Conservation (phyloP, 2,888 invertebrate species). For the Mythimna impura region DNA sequence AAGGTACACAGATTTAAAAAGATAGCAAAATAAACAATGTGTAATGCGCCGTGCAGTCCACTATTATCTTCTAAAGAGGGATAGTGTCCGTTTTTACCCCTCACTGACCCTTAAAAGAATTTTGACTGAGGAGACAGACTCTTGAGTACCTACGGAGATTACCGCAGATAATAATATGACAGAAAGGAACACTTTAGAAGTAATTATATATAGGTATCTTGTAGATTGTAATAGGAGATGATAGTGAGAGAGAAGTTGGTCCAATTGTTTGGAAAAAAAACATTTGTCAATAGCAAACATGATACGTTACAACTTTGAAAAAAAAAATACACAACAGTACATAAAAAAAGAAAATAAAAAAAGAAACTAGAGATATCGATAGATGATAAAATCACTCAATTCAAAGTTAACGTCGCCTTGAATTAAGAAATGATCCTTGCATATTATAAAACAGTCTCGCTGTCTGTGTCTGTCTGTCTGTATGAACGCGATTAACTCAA, state of each 20-base stretch:
- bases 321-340: too few relatives aligned
- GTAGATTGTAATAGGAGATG: background rate
- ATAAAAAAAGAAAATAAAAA: background rate
- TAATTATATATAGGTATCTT: conserved; percentile 24
- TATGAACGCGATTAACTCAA: too few relatives aligned
- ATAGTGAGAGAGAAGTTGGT: conserved; percentile 1
- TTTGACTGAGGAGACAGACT: conserved; percentile 59
- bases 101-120: conserved; percentile 70
- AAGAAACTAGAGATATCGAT: background rate
- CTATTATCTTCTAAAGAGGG: conserved; percentile 57
- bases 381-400: background rate
- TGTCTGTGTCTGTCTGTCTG: too few relatives aligned
- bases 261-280: conserved; percentile 2
- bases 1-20: conserved; percentile 58
- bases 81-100: conserved; percentile 72
- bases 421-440: too few relatives aligned
- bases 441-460: too few relatives aligned
- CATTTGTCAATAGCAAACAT: background rate
- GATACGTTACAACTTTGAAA: background rate
- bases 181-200: conserved; percentile 36
- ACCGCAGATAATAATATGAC: conserved; percentile 49
- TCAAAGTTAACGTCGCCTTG: background rate
- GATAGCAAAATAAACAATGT: conserved; percentile 70
- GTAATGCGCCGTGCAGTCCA: conserved; percentile 70
- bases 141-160: conserved; percentile 27